These are phyloP conservation scores for Centrocercus urophasianus DNA, from an alignment of 2,113 vertebrate species.

Conservation along the genomic window DNA sequence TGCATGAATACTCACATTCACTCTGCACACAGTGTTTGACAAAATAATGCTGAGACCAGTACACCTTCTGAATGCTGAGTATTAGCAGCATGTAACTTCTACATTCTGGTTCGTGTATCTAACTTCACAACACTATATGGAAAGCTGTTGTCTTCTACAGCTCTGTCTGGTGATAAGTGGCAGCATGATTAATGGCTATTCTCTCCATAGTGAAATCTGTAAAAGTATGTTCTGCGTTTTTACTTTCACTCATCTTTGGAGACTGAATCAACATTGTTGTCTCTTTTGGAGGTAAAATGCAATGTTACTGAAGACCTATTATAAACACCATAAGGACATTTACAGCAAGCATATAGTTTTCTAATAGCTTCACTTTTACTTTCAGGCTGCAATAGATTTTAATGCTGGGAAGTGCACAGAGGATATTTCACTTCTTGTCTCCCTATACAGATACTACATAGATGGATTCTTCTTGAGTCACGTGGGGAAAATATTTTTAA, in stretches of 20 bases:
- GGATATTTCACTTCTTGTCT: neutral
- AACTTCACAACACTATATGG: neutral
- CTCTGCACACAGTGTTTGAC: neutral
- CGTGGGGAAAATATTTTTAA: neutral
- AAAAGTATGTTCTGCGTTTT: neutral
- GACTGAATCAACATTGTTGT: neutral
- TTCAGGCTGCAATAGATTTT: neutral
- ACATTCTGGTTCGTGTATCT: neutral
- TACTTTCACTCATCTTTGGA: neutral
- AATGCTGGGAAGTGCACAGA: neutral
- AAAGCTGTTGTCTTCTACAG: neutral
- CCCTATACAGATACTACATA: neutral
- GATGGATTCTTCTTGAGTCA: neutral
- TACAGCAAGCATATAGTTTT: neutral
- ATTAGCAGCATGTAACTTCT: neutral
- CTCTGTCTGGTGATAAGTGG: neutral
- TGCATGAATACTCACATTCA: neutral
- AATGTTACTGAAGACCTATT: neutral
- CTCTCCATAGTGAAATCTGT: neutral
- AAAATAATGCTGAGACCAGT: neutral
- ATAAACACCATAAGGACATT: neutral
- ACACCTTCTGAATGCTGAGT: neutral
- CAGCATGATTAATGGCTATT: neutral
- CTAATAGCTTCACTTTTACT: neutral
- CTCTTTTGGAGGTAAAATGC: neutral